phyloP scores from a whole-genome alignment of 2,113 vertebrate species.

The Sylvietta virens region DNA sequence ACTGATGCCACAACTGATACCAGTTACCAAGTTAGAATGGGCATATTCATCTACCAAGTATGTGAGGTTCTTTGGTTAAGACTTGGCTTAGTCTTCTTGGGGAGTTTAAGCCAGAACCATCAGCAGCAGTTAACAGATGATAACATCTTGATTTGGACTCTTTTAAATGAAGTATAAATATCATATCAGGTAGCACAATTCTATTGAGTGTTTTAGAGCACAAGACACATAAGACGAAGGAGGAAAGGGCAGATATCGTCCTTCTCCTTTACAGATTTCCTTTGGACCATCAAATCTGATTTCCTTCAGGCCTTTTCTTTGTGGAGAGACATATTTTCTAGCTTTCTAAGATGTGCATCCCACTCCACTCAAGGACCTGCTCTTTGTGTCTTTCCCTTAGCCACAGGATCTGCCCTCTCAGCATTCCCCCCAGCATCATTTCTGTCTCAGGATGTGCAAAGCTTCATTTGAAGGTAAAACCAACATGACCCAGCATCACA shows the following conservation, averaged over 20 bases:
- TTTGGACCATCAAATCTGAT: neutral
- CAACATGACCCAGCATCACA: neutral
- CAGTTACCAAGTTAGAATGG: neutral
- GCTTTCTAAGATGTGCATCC: neutral
- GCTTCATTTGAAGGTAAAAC: neutral
- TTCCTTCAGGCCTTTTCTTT: neutral
- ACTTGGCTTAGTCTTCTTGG: neutral
- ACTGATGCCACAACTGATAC: neutral
- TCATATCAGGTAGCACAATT: neutral
- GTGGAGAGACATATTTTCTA: neutral
- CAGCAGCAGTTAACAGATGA: neutral
- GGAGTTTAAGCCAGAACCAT: neutral
- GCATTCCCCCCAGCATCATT: neutral
- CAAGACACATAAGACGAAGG: neutral
- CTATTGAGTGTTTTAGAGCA: neutral
- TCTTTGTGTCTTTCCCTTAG: neutral
- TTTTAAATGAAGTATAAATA: neutral
- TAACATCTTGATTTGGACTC: neutral
- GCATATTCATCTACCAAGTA: neutral
- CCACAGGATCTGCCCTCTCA: neutral
- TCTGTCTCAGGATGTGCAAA: neutral
- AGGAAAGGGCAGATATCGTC: neutral
- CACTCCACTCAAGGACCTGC: neutral
- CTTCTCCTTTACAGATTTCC: neutral
- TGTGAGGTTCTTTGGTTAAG: neutral